These are phyloP conservation scores for Pachypsylla venusta DNA, from an alignment of 1,140 invertebrate species.

Conservation along the genomic window DNA sequence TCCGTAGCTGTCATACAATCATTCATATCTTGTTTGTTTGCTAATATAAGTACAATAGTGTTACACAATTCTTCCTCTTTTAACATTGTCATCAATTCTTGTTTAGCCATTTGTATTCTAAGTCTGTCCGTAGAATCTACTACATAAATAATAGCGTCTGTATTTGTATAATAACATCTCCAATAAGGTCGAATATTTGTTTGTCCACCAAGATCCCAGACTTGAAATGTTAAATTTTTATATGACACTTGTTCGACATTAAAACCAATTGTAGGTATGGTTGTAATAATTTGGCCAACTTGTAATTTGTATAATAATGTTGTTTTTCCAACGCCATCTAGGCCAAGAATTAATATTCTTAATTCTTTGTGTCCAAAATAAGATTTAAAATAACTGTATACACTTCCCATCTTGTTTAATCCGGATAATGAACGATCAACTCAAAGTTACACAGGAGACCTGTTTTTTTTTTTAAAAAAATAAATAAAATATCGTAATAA, in stretches of 20 bases:
- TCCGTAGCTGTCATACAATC: slow-evolving; percentile 92
- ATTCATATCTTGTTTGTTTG: slow-evolving; percentile 99
- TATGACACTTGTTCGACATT: slow-evolving; percentile 95
- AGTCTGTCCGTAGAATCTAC: slow-evolving; percentile 98
- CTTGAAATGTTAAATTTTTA: slow-evolving; percentile 92
- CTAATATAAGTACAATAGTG: slow-evolving; percentile 87
- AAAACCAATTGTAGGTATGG: slow-evolving; percentile 96
- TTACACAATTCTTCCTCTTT: slow-evolving; percentile 95
- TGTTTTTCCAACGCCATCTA: slow-evolving; percentile 97
- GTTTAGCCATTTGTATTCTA: slow-evolving; percentile 96
- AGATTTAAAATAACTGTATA: slow-evolving; percentile 89
- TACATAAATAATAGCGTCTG: slow-evolving; percentile 99
- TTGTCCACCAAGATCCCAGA: slow-evolving; percentile 97
- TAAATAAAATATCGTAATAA: no score
- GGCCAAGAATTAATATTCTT: slow-evolving; percentile 91
- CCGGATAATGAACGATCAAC: no score
- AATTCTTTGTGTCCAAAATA: slow-evolving; percentile 88
- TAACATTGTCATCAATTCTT: slow-evolving; percentile 93
- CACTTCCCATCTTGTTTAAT: slow-evolving; percentile 49
- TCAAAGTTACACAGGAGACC: no score
- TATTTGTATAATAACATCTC: slow-evolving; percentile 99
- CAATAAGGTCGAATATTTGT: slow-evolving; percentile 98
- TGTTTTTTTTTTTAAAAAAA: no score
- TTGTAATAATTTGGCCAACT: slow-evolving; percentile 99
- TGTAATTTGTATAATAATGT: slow-evolving; percentile 95